phyloP scores from a whole-genome alignment of 2,113 vertebrate species.

The Leptobrachium ailaonicum region DNA sequence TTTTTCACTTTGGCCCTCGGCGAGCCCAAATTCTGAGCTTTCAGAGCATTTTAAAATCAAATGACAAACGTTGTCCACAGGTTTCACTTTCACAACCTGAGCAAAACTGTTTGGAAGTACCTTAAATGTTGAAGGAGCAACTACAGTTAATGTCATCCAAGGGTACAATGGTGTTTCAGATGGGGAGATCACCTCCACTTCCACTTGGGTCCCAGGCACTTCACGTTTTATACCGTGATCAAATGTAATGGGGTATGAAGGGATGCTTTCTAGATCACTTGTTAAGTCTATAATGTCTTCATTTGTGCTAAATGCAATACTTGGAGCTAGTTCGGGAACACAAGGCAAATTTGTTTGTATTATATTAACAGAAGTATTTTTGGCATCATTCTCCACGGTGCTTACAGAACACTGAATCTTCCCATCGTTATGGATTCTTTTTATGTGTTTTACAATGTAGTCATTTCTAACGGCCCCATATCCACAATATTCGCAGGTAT shows the following conservation, averaged over 20 bases:
- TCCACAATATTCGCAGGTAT: conserved; percentile 84
- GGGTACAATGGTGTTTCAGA: conserved; percentile 75
- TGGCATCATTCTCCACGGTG: conserved; percentile 20
- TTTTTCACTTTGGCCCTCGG: background rate
- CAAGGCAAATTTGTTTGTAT: conserved; percentile 1
- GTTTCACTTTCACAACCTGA: conserved; percentile 89
- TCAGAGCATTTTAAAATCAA: conserved; percentile 74
- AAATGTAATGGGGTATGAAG: conserved; percentile 49
- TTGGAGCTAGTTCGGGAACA: background rate
- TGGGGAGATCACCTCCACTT: conserved; percentile 75
- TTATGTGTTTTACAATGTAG: conserved; percentile 88
- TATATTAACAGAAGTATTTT: conserved; percentile 34
- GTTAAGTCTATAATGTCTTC: conserved; percentile 34
- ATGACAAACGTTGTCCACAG: conserved; percentile 85
- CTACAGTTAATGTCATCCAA: conserved; percentile 81
- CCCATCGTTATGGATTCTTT: conserved; percentile 74
- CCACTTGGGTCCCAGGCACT: conserved; percentile 52
- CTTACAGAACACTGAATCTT: conserved; percentile 54
- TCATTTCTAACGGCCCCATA: conserved; percentile 86
- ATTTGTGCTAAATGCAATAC: background rate
- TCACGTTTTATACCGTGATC: conserved; percentile 52
- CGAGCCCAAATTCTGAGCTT: background rate
- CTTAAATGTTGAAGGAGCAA: conserved; percentile 82
- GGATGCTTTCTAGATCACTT: conserved; percentile 49
- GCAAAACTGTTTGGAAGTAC: conserved; percentile 89